Evolutionary conservation across 53 echinoderm and acorn worm species (phyloP).

Genomic region (Patiria pectinifera): DNA sequence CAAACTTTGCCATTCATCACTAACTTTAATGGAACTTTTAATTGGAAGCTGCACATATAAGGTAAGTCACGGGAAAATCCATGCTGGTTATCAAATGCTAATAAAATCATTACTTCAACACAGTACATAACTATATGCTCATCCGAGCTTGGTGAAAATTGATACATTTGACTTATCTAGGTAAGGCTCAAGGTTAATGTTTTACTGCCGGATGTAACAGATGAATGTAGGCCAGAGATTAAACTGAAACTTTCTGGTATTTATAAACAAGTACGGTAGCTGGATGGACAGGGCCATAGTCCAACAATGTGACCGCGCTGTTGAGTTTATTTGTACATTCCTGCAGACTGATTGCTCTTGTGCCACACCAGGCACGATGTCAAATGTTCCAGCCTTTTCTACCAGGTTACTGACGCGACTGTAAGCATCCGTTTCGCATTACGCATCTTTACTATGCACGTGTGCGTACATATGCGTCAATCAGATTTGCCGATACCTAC

Average conservation of each 20-base stretch:
- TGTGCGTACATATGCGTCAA: neutral
- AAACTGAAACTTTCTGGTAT: neutral
- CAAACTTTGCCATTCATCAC: too few relatives aligned
- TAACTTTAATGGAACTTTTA: too few relatives aligned
- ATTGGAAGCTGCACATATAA: too few relatives aligned
- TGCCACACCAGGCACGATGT: conserved; percentile 11
- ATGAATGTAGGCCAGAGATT: neutral
- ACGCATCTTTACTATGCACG: neutral
- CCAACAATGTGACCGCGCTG: neutral
- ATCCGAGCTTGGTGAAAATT: neutral
- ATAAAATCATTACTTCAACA: neutral
- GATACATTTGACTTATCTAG: neutral
- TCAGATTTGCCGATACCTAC: neutral
- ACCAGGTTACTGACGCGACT: neutral
- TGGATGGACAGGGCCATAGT: conserved; percentile 8
- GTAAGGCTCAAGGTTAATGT: neutral
- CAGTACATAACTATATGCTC: neutral
- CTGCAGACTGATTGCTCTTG: neutral
- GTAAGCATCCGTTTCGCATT: conserved; percentile 4
- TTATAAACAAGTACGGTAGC: conserved; percentile 16
- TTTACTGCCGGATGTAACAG: neutral
- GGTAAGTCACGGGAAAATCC: too few relatives aligned
- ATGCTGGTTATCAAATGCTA: too few relatives aligned
- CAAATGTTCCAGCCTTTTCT: neutral
- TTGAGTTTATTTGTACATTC: conserved; percentile 25